Evolutionary conservation across 2,888 invertebrate species (phyloP).

Genomic region (Hipparchia semele): DNA sequence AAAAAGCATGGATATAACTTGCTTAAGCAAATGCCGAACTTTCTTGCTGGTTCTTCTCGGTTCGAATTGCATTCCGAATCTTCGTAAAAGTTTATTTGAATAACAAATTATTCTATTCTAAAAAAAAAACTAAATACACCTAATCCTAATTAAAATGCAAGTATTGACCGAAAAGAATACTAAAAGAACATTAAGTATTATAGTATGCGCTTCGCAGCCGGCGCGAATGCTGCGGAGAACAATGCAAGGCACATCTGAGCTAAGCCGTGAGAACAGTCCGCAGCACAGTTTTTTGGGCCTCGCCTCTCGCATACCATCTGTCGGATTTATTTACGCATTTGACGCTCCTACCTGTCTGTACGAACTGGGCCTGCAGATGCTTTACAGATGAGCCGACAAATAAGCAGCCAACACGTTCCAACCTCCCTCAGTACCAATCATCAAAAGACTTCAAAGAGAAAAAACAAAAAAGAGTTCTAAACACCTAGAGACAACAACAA

Average conservation of each 20-base stretch:
- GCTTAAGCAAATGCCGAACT: too few species aligned
- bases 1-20: too few species aligned
- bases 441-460: neutral
- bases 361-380: neutral
- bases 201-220: conserved; percentile 17
- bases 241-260: conserved; percentile 8
- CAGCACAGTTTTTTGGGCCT: neutral
- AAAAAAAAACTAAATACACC: too few species aligned
- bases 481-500: too few species aligned
- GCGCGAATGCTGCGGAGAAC: conserved; percentile 21
- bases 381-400: neutral
- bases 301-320: conserved; percentile 28
- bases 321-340: neutral
- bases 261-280: conserved; percentile 26
- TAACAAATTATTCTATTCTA: too few species aligned
- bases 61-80: too few species aligned
- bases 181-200: neutral
- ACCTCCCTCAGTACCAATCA: neutral
- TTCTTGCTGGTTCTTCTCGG: too few species aligned
- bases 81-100: too few species aligned
- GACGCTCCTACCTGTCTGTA: neutral
- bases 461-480: too few species aligned
- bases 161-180: neutral
- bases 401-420: neutral
- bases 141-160: too few species aligned